Evolutionary conservation across 2,888 invertebrate genomes (phyloP), one percentile per base, ranked within the genome.

Genomic region (Metalampra italica): DNA sequence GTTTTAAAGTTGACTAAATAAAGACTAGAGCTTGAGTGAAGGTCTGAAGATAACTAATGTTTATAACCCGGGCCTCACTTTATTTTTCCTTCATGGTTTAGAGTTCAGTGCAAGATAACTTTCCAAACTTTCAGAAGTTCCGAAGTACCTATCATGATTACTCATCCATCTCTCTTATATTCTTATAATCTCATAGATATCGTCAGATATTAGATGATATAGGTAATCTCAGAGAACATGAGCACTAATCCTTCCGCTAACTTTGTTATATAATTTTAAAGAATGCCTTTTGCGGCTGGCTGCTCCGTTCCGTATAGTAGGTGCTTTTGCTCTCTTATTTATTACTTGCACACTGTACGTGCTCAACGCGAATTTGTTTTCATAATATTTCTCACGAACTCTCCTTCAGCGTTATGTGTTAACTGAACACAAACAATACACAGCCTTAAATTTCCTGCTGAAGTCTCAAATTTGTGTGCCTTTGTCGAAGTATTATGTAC

Each of bases 301-400:
- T 73, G 70, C 69, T 36, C 36, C 36, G n/a, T 66, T 65, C 64
- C 62, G 56, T 69, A 64, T 68, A 69, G 64, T 68, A 65, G 61
- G 60, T 71, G 68, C 78, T 79, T 73, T 74, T 81, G 69, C 75
- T 78, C 77, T 75, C 69, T 83, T 86, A 87, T 87, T 87, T 88
- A 88, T 86, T 85, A 85, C 86, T 81, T 73, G 78, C 77, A 75
- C 83, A 76, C 76, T 74, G 79, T 81, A 88, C 87, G 87, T 86
- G 87, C 85, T 85, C 84, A 82, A 78, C 82, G 72, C 78, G 82
- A 88, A 87, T 88, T 88, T 88, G 88, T 88, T 87, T 85, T 83
- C 88, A 86, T 87, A 88, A 88, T 87, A 88, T 87, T 87, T 84
- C 83, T 78, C 74, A 65, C 75, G 65, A 74, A 68, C 67, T 55